Base-by-base conservation (phyloP, 53 echinoderm and acorn worm genomes). In the Holothuria scabra region DNA sequence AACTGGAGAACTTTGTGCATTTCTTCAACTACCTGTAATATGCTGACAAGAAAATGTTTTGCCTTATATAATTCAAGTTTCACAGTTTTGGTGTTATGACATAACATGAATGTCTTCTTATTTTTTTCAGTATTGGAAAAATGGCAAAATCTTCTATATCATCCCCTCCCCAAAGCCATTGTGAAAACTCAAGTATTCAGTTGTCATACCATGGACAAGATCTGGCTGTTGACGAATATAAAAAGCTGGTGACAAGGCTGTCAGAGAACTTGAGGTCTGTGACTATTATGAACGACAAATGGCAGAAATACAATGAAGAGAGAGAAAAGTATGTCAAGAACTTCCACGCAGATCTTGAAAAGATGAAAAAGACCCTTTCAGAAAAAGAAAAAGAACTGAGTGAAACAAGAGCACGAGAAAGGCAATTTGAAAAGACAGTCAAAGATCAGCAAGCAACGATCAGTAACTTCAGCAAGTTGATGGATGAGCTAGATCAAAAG, bases 401-500 rank as follows among this genome's bases (percentile, higher is more conserved):
- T 24, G 82, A 81, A 35, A 64, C 38, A 5, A 41, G 34, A 24
- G 82, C 82, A 12, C 29, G 82, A 13, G 82, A 81, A 22, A 61
- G 23, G 44, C 60, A 81, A 28, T 57, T 59, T 28, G 78, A 78
- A 31, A 78, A 78, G 21, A 56, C 78, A 6, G 41, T 81, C 12
- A 61, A 37, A 41, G 82, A 81, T 33, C 37, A 81, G 9, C 82
- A 81, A 32, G 26, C 41, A 4, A 81, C 64, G 8, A 81, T 81
- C 22, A 64, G 44, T n/a, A 64, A 81, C 62, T 81, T 81, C 48
- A 46, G 62, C 35, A 61, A 81, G 16, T 63, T 81, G 22, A 62
- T 81, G 82, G 82, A 81, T 41, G 82, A 81, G 12, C 61, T 81
- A 25, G 82, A 81, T 25, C 61, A 81, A 28, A 81, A 81, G 60